Percentiles rank a stretch among this genome's conserved stretches.
Conservation (phyloP, 1,140 invertebrate genomes). For the Pemphigus obesinymphae region DNA sequence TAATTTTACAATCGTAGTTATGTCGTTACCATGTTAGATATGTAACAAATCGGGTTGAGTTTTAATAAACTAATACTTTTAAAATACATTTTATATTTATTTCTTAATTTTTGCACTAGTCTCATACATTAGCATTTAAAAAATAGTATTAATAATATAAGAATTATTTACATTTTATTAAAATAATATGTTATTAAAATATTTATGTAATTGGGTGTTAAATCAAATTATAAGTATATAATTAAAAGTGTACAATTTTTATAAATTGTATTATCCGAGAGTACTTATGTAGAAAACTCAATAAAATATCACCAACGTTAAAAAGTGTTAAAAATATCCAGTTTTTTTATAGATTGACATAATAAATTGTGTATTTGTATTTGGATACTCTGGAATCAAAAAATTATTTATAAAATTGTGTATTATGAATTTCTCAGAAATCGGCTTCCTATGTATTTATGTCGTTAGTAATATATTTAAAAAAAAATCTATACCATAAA, state of each 20-base stretch:
- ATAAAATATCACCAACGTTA: not conserved
- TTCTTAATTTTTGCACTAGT: no score
- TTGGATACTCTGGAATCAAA: not conserved
- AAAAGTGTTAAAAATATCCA: constrained; percentile 20
- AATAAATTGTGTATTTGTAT: not conserved
- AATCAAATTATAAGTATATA: not conserved
- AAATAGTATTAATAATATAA: no score
- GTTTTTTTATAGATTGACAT: not conserved
- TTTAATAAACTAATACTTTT: not conserved
- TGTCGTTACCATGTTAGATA: not conserved
- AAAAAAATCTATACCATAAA: no score
- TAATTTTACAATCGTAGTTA: constrained; percentile 12
- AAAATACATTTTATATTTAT: no score
- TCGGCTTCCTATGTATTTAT: not conserved
- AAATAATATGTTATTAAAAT: not conserved
- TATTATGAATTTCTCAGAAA: not conserved
- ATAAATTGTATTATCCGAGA: not conserved
- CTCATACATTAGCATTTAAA: not conserved
- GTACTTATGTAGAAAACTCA: no score
- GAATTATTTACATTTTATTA: not conserved
- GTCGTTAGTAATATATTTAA: not conserved
- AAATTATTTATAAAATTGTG: not conserved
- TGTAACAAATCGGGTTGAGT: not conserved
- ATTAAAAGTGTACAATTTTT: not conserved
- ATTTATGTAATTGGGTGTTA: not conserved